Conservation (phyloP, 2,797 vertebrate genomes). For the Chelonia mydas region DNA sequence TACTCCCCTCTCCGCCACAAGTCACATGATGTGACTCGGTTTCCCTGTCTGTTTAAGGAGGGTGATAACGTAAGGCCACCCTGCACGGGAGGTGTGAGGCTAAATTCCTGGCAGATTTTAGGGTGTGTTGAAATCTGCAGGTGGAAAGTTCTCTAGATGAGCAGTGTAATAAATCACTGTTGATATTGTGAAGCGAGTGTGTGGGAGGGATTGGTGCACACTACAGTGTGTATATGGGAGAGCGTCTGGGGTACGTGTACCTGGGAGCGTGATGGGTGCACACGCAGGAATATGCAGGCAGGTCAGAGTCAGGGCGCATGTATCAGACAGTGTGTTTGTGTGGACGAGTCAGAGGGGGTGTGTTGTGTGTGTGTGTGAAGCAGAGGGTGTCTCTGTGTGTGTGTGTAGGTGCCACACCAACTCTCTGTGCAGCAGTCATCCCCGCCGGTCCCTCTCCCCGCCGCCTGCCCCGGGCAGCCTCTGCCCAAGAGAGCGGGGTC, state of each 20-base stretch:
- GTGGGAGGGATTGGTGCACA: no score
- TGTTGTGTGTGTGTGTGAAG: background rate
- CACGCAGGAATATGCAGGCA: background rate
- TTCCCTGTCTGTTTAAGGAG: background rate
- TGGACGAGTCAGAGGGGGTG: no score
- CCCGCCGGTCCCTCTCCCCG: no score
- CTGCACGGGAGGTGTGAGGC: no score
- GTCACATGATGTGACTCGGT: background rate
- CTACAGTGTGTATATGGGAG: background rate
- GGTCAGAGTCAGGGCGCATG: background rate
- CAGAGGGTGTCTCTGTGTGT: background rate
- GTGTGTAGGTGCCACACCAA: background rate
- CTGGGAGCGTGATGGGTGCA: background rate
- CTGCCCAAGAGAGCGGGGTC: background rate
- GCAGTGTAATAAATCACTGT: no score
- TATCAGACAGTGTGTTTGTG: background rate
- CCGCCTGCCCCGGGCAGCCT: rapidly evolving
- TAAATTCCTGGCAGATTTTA: no score
- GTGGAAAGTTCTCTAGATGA: no score
- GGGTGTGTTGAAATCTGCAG: no score
- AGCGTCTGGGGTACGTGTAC: no score
- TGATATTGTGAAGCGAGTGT: background rate
- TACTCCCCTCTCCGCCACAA: background rate
- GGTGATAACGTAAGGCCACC: background rate
- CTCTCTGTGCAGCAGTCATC: no score